A percentile compares a stretch with the other conserved stretches of the same genome.
These are phyloP conservation scores for Trichopoda pennipes DNA, from an alignment of 2,888 invertebrate genomes.

Conservation along the genomic window DNA sequence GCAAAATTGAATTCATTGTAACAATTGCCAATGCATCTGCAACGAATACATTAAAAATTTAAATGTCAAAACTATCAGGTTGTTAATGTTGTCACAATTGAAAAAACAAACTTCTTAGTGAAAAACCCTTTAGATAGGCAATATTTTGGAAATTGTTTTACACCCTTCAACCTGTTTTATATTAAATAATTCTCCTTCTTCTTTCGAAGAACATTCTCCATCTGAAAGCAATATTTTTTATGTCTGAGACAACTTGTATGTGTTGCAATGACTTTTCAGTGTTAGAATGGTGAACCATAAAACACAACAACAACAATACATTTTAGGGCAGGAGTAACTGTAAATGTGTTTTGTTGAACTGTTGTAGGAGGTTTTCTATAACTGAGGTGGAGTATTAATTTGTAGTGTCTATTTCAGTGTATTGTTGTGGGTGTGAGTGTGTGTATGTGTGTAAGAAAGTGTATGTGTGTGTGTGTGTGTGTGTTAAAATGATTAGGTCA, in stretches of 20 bases:
- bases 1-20: no score
- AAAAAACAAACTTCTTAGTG: no score
- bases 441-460: constrained; percentile 55
- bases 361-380: not conserved
- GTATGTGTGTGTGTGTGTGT: not conserved
- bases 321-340: not conserved
- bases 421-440: not conserved
- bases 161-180: no score
- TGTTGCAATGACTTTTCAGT: constrained; percentile 60
- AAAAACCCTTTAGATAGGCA: no score
- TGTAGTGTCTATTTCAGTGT: constrained; percentile 36
- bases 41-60: no score
- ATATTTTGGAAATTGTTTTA: constrained; percentile 14
- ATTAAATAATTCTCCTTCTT: constrained; percentile 9
- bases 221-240: constrained; percentile 18
- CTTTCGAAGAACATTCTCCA: not conserved
- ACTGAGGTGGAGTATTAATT: constrained; percentile 20
- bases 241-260: constrained; percentile 32
- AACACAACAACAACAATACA: constrained; percentile 30
- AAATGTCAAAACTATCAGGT: no score
- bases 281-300: constrained; percentile 55
- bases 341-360: constrained; percentile 14
- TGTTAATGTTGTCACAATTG: no score
- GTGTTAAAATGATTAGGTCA: constrained; percentile 63
- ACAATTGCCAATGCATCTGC: no score